phyloP scores from a whole-genome alignment of 2,888 invertebrate species.

The Lottia gigantea region DNA sequence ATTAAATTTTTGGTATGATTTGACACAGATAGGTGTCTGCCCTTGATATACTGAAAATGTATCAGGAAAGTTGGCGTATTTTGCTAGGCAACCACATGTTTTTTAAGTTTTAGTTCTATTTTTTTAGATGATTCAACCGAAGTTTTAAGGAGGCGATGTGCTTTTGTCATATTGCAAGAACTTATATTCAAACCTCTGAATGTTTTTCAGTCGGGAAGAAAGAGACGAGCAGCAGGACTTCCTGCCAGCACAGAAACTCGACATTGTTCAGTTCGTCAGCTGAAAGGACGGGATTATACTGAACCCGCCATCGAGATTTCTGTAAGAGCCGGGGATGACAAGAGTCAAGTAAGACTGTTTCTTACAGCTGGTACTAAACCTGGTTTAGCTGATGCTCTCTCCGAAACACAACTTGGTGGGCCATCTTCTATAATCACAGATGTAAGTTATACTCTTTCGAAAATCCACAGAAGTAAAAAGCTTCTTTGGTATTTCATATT shows the following conservation, averaged over 20 bases:
- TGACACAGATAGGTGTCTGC: no score
- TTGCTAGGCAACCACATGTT: no score
- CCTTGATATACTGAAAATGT: no score
- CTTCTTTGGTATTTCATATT: no score
- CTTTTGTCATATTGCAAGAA: no score
- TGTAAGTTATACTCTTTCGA: constrained; percentile 24
- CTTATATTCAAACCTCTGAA: no score
- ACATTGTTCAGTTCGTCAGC: constrained; percentile 33
- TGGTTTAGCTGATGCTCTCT: constrained; percentile 32
- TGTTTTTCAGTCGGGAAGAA: not conserved
- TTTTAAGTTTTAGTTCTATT: no score
- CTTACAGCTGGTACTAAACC: constrained; percentile 33
- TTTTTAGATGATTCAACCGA: no score
- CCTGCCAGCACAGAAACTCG: not conserved
- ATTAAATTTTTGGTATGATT: no score
- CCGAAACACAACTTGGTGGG: constrained; percentile 31
- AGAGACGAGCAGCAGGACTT: not conserved
- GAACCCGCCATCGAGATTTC: constrained; percentile 39
- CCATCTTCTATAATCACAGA: constrained; percentile 33
- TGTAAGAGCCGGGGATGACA: constrained; percentile 37
- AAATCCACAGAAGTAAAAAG: no score
- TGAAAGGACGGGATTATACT: constrained; percentile 39
- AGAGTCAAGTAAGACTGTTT: constrained; percentile 30
- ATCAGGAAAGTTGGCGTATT: no score
- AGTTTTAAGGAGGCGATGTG: no score